phyloP scores from a whole-genome alignment of 2,888 invertebrate genomes.

The Cerastoderma edule region DNA sequence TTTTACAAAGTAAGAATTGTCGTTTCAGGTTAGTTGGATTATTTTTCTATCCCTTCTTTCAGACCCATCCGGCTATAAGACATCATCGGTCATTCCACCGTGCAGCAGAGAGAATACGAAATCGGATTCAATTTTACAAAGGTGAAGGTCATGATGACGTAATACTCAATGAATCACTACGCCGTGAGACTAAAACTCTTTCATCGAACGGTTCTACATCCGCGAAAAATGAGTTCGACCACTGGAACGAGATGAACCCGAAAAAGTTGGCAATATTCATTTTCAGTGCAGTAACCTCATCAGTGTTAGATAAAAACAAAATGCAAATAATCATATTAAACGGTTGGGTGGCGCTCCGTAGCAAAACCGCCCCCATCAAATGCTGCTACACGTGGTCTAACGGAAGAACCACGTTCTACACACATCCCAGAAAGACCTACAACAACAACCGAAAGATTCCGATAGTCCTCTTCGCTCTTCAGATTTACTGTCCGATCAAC shows the following conservation, averaged over 20 bases:
- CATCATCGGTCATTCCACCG: not conserved
- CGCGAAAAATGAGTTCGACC: not conserved
- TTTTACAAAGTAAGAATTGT: too few species aligned
- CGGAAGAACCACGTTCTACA: conserved; percentile 10
- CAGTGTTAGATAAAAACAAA: not conserved
- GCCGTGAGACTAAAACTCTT: not conserved
- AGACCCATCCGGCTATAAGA: too few species aligned
- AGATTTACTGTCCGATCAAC: conserved; percentile 43
- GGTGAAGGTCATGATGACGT: not conserved
- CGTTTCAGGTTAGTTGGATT: too few species aligned
- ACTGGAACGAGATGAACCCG: not conserved
- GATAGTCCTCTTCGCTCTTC: conserved; percentile 25
- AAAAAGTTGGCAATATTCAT: conserved; percentile 4
- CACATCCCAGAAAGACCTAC: conserved; percentile 1
- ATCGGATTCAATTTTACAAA: not conserved
- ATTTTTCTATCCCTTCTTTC: too few species aligned
- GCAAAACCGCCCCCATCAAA: conserved; percentile 15
- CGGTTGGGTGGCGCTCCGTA: conserved; percentile 38
- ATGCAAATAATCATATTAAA: conserved; percentile 30
- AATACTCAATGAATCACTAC: not conserved
- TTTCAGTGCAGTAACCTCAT: conserved; percentile 1
- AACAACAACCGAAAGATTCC: conserved; percentile 1
- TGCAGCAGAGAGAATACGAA: not conserved
- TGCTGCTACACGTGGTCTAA: conserved; percentile 38
- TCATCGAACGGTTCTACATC: not conserved